Base-by-base conservation (phyloP, 2,797 vertebrate species). In the Dallia pectoralis region DNA sequence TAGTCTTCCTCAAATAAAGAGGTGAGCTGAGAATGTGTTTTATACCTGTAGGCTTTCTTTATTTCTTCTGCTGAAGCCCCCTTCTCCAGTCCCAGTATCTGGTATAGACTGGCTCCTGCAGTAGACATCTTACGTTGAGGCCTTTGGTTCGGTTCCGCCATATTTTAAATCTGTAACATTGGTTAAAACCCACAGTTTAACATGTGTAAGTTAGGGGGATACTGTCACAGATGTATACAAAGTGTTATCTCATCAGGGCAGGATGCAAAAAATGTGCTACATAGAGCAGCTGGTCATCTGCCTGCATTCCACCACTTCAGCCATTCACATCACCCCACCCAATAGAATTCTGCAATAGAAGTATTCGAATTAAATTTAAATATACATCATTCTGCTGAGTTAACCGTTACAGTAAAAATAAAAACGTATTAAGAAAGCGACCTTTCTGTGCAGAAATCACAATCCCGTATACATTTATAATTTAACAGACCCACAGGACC, bases 1-100 rank as follows among this genome's bases (percentile, higher is more conserved):
- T 44, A 44, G 1, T 44, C 11, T 44, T 3, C 9, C 9, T 44
- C 40, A 44, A 44, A n/a, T n/a, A n/a, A 44, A 44, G 40, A 9
- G 9, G 0, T 11, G 1, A 44, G 11, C 40, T 44, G 40, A 11
- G 1, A 12, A 44, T 44, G 40, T 2, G 40, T 44, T 36, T 29
- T 15, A 15, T 85, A 99, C 97, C 97, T 94, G 88, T 98, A 98
- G 0, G 97, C 92, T 77, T 88, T 95, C 81, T 97, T 98, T 69
- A 98, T 88, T 0, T 98, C 95, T 0, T 96, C 96, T 11, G 92
- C 83, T 0, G 94, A 84, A 1, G 96, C 94, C 61, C 95, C 95
- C 85, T 95, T 97, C 86, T 94, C 83, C 87, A 98, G 83, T 2
- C 92, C 95, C 86, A 99, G 90, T 19, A 93, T 85, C 0, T 87